Conservation (phyloP, 2,888 invertebrate genomes). For the Venusia cambrica region DNA sequence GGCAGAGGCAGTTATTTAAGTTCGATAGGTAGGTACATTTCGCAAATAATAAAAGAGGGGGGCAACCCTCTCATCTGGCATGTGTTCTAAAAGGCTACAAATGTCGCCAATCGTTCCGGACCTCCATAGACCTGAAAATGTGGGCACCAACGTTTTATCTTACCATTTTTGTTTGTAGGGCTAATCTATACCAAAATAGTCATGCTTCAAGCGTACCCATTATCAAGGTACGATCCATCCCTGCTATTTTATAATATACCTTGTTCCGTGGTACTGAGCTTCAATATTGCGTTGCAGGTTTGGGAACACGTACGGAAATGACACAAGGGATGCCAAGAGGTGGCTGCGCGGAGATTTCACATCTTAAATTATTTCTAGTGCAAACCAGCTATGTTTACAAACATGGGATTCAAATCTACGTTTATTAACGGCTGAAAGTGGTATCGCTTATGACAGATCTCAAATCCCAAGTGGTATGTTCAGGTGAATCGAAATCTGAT, state of each 20-base stretch:
- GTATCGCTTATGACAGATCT: slow-evolving; percentile 11
- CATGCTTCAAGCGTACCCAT: slow-evolving; percentile 38
- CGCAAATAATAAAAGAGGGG: no score
- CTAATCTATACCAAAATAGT: slow-evolving; percentile 38
- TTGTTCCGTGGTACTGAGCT: background rate
- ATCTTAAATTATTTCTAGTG: slow-evolving; percentile 35
- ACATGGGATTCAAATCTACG: no score
- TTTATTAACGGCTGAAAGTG: no score
- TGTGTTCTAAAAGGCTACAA: no score
- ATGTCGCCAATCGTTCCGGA: no score
- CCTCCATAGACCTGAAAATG: no score
- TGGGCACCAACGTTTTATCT: no score
- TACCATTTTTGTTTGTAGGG: slow-evolving; percentile 44
- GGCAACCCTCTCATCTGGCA: no score
- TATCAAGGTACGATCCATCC: slow-evolving; percentile 36
- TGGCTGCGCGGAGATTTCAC: slow-evolving; percentile 85
- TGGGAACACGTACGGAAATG: slow-evolving; percentile 88
- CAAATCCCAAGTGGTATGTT: slow-evolving; percentile 35
- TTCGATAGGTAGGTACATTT: no score
- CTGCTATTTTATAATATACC: background rate
- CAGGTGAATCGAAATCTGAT: slow-evolving; percentile 27
- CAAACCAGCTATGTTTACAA: no score
- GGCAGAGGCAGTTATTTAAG: no score
- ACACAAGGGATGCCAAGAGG: slow-evolving; percentile 86
- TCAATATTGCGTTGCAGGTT: slow-evolving; percentile 67